Evolutionary conservation across 2,113 vertebrate species (phyloP).

Genomic region (Zootoca vivipara): DNA sequence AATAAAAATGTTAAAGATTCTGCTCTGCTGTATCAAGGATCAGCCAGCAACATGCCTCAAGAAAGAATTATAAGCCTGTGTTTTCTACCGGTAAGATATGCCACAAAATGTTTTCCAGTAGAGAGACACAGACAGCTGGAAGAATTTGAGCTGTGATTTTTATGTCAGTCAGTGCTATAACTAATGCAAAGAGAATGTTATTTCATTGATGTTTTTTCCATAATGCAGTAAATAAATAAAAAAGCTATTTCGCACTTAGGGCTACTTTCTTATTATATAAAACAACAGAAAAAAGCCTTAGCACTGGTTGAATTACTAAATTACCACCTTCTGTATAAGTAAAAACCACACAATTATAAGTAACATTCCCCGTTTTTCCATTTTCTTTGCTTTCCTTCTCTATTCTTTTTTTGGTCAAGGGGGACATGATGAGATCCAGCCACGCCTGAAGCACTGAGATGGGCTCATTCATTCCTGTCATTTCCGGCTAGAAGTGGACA

Average conservation of each 20-base stretch:
- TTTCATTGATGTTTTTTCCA: slow-evolving; percentile 43
- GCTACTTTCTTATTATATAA: neutral
- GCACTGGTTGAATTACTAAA: neutral
- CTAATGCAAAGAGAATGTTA: slow-evolving; percentile 75
- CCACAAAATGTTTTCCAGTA: slow-evolving; percentile 76
- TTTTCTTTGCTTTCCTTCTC: neutral
- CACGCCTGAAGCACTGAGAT: too few relatives aligned
- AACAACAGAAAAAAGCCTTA: neutral
- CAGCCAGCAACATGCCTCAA: slow-evolving; percentile 56
- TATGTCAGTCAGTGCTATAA: slow-evolving; percentile 75
- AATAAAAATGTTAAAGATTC: slow-evolving; percentile 40
- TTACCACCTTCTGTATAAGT: neutral
- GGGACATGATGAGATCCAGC: too few relatives aligned
- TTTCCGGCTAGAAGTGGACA: too few relatives aligned
- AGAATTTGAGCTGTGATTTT: slow-evolving; percentile 77
- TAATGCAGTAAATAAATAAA: slow-evolving; percentile 23
- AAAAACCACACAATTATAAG: neutral
- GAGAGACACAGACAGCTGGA: slow-evolving; percentile 78
- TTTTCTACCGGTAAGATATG: slow-evolving; percentile 63
- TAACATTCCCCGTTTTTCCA: neutral
- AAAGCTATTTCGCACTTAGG: slow-evolving; percentile 10
- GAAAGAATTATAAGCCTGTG: slow-evolving; percentile 54
- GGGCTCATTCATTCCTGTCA: too few relatives aligned
- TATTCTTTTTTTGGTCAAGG: too few relatives aligned
- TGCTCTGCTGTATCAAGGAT: slow-evolving; percentile 50